Evolutionary conservation across 2,797 vertebrate genomes (phyloP).

Genomic region (Denticeps clupeoides): DNA sequence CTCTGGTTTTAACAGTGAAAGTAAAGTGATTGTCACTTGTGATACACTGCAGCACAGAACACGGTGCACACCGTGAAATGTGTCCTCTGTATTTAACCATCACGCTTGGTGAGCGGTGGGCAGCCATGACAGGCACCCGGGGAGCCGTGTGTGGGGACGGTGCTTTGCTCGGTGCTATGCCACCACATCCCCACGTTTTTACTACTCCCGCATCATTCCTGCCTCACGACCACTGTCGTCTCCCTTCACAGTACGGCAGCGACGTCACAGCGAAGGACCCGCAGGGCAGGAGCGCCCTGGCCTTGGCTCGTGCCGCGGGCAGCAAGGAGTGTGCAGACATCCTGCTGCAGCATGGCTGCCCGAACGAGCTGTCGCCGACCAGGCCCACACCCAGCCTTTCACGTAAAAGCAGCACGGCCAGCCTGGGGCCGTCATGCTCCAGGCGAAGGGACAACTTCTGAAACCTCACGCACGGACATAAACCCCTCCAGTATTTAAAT

Average conservation of each 20-base stretch:
- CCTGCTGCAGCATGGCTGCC: conserved; percentile 81
- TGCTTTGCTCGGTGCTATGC: too few species aligned
- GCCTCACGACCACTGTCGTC: neutral
- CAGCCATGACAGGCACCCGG: too few species aligned
- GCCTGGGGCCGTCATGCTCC: conserved; percentile 73
- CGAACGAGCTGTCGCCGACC: conserved; percentile 65
- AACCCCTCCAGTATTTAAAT: conserved; percentile 11
- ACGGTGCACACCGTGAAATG: too few species aligned
- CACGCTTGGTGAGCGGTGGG: too few species aligned
- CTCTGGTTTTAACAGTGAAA: too few species aligned
- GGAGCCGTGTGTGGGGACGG: too few species aligned
- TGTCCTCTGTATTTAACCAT: too few species aligned
- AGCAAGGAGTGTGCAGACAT: conserved; percentile 82
- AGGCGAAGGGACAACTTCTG: conserved; percentile 52
- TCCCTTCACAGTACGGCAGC: conserved; percentile 67
- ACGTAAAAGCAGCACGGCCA: conserved; percentile 81
- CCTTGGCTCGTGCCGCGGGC: conserved; percentile 66
- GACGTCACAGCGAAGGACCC: conserved; percentile 73
- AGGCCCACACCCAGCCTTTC: conserved; percentile 66
- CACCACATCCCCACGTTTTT: too few species aligned
- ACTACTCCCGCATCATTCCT: too few species aligned
- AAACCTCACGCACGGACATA: conserved; percentile 17
- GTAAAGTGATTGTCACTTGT: too few species aligned
- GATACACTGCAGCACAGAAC: too few species aligned
- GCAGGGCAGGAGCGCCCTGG: conserved; percentile 73